Percentiles rank a stretch among this genome's conserved stretches.
These are phyloP conservation scores for Aphis gossypii DNA, from an alignment of 1,140 invertebrate genomes.

Conservation along the genomic window DNA sequence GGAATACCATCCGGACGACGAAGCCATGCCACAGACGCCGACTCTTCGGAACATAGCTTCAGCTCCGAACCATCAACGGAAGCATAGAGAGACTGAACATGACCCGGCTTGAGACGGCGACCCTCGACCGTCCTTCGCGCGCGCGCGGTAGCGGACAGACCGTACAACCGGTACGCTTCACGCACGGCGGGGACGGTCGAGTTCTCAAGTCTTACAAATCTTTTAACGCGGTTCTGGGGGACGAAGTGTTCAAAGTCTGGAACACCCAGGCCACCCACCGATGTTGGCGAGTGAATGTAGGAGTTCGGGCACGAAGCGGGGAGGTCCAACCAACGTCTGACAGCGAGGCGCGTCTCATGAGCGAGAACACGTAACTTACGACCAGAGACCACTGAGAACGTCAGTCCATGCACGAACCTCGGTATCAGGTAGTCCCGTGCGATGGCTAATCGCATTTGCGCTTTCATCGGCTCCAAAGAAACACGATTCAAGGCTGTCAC, in stretches of 20 bases:
- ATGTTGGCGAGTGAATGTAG: neutral
- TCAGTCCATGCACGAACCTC: neutral
- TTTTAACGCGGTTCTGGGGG: neutral
- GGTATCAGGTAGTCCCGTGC: neutral
- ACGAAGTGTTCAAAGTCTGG: neutral
- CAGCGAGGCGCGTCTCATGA: neutral
- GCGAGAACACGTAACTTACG: neutral
- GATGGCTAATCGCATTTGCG: neutral
- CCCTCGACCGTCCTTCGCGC: neutral
- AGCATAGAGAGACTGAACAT: neutral
- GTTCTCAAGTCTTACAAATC: neutral
- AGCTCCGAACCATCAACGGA: neutral
- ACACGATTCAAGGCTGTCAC: neutral
- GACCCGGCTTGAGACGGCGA: neutral
- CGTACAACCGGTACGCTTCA: neutral
- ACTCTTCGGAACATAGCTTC: neutral
- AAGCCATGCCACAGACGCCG: neutral
- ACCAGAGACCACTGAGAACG: neutral
- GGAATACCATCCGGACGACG: neutral
- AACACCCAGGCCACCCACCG: neutral
- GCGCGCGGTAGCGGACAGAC: accelerated
- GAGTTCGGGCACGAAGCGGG: neutral
- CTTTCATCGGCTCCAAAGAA: neutral
- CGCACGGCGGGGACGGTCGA: neutral
- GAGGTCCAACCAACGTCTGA: neutral